Percentiles rank a stretch among this genome's conserved stretches.
Evolutionary conservation across 2,888 invertebrate species (phyloP).

Genomic region (Agonopterix heracliana): DNA sequence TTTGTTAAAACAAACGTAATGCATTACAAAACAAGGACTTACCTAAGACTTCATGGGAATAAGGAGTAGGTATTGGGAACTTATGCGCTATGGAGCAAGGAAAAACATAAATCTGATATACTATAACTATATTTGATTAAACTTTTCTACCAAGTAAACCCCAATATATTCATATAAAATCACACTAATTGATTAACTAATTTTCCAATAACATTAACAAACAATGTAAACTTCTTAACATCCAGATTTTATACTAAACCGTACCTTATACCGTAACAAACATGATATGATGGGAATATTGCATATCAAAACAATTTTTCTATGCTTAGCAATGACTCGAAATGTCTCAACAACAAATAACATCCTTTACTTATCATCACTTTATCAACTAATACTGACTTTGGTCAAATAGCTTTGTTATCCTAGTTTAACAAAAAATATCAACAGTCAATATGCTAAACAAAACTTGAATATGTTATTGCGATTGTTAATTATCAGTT

Average conservation of each 20-base stretch:
- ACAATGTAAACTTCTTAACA: slow-evolving; percentile 62
- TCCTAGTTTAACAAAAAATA: slow-evolving; percentile 72
- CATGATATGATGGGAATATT: slow-evolving; percentile 66
- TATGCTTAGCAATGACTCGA: slow-evolving; percentile 61
- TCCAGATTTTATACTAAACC: slow-evolving; percentile 47
- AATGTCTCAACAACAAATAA: slow-evolving; percentile 53
- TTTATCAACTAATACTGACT: slow-evolving; percentile 74
- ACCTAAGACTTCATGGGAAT: slow-evolving; percentile 33
- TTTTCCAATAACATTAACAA: slow-evolving; percentile 72
- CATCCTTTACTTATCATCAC: slow-evolving; percentile 53
- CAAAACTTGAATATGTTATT: slow-evolving; percentile 58
- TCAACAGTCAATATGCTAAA: slow-evolving; percentile 72
- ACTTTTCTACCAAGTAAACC: slow-evolving; percentile 74
- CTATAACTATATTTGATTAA: slow-evolving; percentile 70
- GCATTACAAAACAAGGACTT: slow-evolving; percentile 32
- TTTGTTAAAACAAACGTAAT: slow-evolving; percentile 23
- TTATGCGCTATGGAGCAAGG: slow-evolving; percentile 23
- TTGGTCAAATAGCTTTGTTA: slow-evolving; percentile 77
- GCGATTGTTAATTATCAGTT: slow-evolving; percentile 62
- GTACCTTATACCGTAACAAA: slow-evolving; percentile 49
- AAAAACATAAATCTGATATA: slow-evolving; percentile 40
- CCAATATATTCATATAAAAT: slow-evolving; percentile 77
- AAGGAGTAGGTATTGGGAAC: not conserved
- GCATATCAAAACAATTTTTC: slow-evolving; percentile 45
- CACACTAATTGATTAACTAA: slow-evolving; percentile 69